These are phyloP conservation scores for Masnerella sp. DNA, from an alignment of 2,888 invertebrate species.

Conservation along the genomic window DNA sequence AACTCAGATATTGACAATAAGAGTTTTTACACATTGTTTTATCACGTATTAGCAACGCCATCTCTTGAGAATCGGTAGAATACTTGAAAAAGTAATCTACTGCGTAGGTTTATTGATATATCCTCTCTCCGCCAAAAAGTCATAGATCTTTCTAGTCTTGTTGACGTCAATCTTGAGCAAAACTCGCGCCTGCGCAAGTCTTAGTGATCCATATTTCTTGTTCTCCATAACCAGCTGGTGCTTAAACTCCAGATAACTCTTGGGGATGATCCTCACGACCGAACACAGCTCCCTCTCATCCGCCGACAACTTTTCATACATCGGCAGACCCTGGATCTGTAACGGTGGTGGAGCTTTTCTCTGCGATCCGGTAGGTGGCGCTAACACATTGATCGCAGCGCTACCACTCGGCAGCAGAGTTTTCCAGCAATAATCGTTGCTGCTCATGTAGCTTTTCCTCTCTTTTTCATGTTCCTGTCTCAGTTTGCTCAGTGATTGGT, in stretches of 20 bases:
- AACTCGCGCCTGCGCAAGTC: conserved; percentile 88
- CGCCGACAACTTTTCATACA: conserved; percentile 85
- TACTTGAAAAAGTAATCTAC: too few species aligned
- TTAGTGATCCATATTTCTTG: conserved; percentile 85
- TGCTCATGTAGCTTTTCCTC: conserved; percentile 73
- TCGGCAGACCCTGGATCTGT: conserved; percentile 86
- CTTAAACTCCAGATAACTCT: conserved; percentile 88
- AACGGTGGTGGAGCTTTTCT: conserved; percentile 79
- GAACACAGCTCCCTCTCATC: conserved; percentile 89
- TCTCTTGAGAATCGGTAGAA: too few species aligned
- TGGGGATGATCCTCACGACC: conserved; percentile 85
- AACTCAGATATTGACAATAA: too few species aligned
- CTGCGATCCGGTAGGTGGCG: conserved; percentile 65
- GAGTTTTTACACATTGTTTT: background rate
- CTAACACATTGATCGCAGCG: conserved; percentile 49
- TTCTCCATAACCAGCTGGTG: conserved; percentile 86
- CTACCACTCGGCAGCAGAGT: conserved; percentile 63
- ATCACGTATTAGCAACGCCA: background rate
- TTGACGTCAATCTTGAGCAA: conserved; percentile 96
- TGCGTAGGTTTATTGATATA: conserved; percentile 81
- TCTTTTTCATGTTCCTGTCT: conserved; percentile 80
- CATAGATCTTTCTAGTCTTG: conserved; percentile 92
- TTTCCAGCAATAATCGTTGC: conserved; percentile 72
- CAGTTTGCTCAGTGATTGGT: conserved; percentile 82
- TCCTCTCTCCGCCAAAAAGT: conserved; percentile 86